Percentiles rank a stretch among this genome's conserved stretches.
These are phyloP conservation scores for Daphoenositta chrysoptera DNA, from an alignment of 2,113 vertebrate species.

Conservation along the genomic window DNA sequence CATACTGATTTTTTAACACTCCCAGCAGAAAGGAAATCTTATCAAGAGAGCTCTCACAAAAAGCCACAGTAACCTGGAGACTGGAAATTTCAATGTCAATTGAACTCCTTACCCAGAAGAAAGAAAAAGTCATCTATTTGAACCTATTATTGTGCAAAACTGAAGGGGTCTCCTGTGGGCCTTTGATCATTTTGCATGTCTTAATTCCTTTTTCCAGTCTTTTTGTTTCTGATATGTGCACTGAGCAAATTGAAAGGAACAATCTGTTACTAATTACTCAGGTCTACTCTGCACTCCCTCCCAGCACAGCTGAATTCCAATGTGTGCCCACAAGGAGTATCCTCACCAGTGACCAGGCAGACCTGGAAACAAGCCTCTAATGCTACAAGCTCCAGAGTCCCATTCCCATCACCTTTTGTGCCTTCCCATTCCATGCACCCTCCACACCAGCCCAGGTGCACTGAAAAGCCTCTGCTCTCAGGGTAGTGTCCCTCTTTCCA, in stretches of 20 bases:
- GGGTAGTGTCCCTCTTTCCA: not conserved
- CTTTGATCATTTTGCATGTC: slow-evolving; percentile 10
- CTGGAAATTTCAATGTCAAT: slow-evolving; percentile 5
- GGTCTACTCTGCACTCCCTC: not conserved
- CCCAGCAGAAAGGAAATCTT: not conserved
- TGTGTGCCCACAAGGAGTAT: not conserved
- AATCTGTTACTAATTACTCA: not conserved
- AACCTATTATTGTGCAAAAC: slow-evolving; percentile 8
- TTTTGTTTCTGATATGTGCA: not conserved
- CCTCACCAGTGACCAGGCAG: not conserved
- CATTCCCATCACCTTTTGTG: rapidly evolving
- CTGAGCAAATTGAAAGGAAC: not conserved
- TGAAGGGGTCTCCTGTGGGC: not conserved
- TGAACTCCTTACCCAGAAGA: not conserved
- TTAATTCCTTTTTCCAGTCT: not conserved
- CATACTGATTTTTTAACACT: not conserved
- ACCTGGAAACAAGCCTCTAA: not conserved
- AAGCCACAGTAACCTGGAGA: not conserved
- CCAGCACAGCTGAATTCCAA: not conserved
- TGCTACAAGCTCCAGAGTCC: not conserved
- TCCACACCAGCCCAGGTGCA: not conserved
- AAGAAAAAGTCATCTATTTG: not conserved
- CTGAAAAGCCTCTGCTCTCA: not conserved
- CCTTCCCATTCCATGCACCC: not conserved
- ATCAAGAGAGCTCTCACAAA: not conserved